Base-by-base conservation (phyloP, 2,888 invertebrate species). In the Meiosimyza platycephala region DNA sequence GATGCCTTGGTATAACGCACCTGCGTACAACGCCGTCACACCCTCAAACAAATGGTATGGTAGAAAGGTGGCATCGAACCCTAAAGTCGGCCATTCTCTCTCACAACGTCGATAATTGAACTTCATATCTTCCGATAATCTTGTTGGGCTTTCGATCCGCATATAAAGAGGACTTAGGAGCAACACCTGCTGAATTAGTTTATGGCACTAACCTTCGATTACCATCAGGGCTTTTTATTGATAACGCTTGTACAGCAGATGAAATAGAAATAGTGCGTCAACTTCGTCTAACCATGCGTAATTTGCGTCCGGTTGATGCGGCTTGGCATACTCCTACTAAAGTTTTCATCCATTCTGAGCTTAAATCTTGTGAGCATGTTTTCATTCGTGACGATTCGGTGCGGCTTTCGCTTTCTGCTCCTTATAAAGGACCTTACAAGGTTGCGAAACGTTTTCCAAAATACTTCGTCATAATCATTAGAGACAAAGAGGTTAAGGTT, bases 91-190 rank as follows among this genome's bases (percentile, higher is more conserved):
- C 54, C 6, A 47, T 68, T 13, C 52, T 65, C 2, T 65, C 51
- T 15, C 65, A 65, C 15, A 52, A 51, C 15, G 50, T 28, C 51
- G 65, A 68, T 16, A 22, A 28, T 9, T 60, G 28, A 3, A 16
- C 47, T 13, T 13, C 28, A n/a, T 71, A 73, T 2, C 77, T 88
- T 15, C 84, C 85, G 0, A 73, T 78, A 7, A 79, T 86, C 5
- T 73, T 86, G 0, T 74, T 87, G 6, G 85, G 84, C 1, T 52
- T 85, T 6, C 78, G 85, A 6, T 76, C 80, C 0, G 72, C 79
- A 2, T 75, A 74, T 28, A 83, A 82, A 70, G 80, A 80, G 15
- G 80, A 84, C 72, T 55, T 82, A 3, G 64, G 78, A 7, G 72
- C 80, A 6, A 79, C 80, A 1, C 71, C 83, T 11, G 60, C 69